Base-by-base conservation (phyloP, 2,888 invertebrate genomes). In the Ichneumon xanthorius region DNA sequence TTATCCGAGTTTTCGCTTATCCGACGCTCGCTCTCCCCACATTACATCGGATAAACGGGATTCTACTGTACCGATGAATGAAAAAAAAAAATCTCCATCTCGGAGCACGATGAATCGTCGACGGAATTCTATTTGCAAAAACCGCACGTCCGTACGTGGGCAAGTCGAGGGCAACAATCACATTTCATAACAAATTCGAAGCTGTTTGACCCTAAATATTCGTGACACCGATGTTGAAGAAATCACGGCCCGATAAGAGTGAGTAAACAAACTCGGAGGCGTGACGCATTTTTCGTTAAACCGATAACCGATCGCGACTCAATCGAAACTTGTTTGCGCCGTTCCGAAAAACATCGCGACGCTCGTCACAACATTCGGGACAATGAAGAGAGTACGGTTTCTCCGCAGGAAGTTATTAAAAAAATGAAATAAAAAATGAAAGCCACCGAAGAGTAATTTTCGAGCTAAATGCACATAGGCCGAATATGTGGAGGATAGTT, bases 401-500 rank as follows among this genome's bases (percentile, higher is more conserved):
- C 58, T 58, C 26, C 22, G 22, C 5, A n/a, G 50, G n/a, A 70
- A n/a, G 9, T n/a, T n/a, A 22, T 19, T 16, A 37, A 16, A 63
- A 77, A 67, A 55, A 50, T 0, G 16, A 16, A 63, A 33, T 6
- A 33, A 37, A 33, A 5, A n/a, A 53, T 6, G 14, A 68, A 79
- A 79, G 50, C n/a, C 11, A 50, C n/a, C 30, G 68, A n/a, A 11
- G 7, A 37, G 5, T n/a, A n/a, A 16, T 65, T 75, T 75, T 63
- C 63, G 50, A 48, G 33, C 33, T 50, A 68, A 67, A 55, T 37
- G 68, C 67, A 63, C 22, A 58, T 4, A 14, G 22, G 26, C n/a
- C 30, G 65, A 37, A 68, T 16, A 30, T 50, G 11, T 73, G 67
- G 58, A 67, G 45, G 55, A 67, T 40, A 16, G 37, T 81, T 80